Evolutionary conservation across 2,888 invertebrate genomes (phyloP).

Genomic region (Eupelmus urozonus): DNA sequence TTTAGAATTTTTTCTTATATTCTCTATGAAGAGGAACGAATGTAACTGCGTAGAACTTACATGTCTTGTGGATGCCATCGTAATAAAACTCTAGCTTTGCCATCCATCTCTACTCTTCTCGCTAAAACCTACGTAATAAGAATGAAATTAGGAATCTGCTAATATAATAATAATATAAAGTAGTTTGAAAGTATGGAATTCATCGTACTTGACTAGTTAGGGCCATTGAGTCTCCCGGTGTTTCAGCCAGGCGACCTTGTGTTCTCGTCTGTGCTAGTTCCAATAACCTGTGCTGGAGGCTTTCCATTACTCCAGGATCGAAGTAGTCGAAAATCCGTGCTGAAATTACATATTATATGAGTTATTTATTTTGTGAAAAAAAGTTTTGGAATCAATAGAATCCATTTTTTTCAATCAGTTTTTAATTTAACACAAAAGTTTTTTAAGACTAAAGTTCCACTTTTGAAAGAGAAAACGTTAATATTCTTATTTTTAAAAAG

Average conservation of each 20-base stretch:
- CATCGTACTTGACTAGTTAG: conserved; percentile 82
- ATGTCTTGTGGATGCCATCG: conserved; percentile 91
- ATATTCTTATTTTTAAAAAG: neutral
- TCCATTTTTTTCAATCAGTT: neutral
- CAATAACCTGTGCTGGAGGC: conserved; percentile 88
- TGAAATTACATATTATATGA: conserved; percentile 73
- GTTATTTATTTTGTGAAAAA: neutral
- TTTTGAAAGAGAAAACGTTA: neutral
- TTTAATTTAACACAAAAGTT: neutral
- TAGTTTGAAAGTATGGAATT: neutral
- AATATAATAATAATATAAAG: neutral
- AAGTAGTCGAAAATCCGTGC: conserved; percentile 96
- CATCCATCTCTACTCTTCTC: conserved; percentile 82
- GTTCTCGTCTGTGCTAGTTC: conserved; percentile 81
- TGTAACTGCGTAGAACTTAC: conserved; percentile 83
- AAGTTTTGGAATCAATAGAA: neutral
- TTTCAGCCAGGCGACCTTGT: conserved; percentile 82
- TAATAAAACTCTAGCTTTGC: conserved; percentile 85
- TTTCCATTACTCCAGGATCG: conserved; percentile 95
- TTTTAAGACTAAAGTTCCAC: neutral
- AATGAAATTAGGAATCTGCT: too few relatives aligned
- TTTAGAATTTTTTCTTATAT: too few relatives aligned
- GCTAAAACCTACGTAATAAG: conserved; percentile 80
- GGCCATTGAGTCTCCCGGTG: conserved; percentile 83
- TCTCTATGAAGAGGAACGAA: too few relatives aligned